These are phyloP conservation scores for Temnothorax longispinosus DNA, from an alignment of 1,140 invertebrate genomes.

Conservation along the genomic window DNA sequence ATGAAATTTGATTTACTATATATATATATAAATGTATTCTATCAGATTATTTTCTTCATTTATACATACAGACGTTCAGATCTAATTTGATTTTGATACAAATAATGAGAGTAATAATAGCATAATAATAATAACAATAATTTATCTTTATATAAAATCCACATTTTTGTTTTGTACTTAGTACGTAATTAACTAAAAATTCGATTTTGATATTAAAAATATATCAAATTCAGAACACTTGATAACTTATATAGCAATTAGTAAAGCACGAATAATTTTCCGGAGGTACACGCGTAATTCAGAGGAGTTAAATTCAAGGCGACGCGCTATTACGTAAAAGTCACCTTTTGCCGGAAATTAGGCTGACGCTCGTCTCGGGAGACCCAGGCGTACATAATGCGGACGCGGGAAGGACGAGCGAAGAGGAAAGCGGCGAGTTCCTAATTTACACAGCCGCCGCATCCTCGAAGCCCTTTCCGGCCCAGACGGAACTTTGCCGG, in stretches of 20 bases:
- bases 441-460: slow-evolving; percentile 74
- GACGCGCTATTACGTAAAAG: slow-evolving; percentile 53
- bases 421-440: slow-evolving; percentile 65
- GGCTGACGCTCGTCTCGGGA: slow-evolving; percentile 47
- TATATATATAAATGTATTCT: background rate
- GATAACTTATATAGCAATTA: background rate
- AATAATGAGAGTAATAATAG: background rate
- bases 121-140: background rate
- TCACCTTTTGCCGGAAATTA: slow-evolving; percentile 53
- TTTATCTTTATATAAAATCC: too few relatives aligned
- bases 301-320: slow-evolving; percentile 21
- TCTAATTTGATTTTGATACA: background rate
- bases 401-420: slow-evolving; percentile 32
- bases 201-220: background rate
- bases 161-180: background rate
- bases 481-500: slow-evolving; percentile 82
- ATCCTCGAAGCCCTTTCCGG: slow-evolving; percentile 70
- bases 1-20: background rate
- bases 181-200: background rate
- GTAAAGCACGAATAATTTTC: slow-evolving; percentile 13
- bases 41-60: background rate
- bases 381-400: slow-evolving; percentile 57
- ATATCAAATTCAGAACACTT: background rate
- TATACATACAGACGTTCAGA: background rate
- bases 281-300: background rate